phyloP scores from a whole-genome alignment of 35 echinoderm and acorn worm genomes.

The Amphiura filiformis region DNA sequence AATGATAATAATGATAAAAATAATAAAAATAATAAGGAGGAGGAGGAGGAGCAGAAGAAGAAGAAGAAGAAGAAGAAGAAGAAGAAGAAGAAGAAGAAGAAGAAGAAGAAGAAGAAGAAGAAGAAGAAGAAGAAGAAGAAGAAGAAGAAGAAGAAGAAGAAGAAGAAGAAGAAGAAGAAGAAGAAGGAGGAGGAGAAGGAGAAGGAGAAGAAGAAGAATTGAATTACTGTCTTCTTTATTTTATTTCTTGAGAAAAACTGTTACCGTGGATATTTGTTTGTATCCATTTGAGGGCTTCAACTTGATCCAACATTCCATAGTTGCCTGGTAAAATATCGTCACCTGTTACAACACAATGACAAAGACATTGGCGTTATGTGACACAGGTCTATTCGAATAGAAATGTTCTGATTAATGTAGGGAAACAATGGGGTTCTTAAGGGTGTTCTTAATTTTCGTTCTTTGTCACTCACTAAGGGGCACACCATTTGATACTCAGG shows the following conservation, averaged over 20 bases:
- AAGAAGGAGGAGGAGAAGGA: background rate
- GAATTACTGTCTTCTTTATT: background rate
- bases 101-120: background rate
- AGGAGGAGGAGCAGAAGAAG: too few species aligned
- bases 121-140: background rate
- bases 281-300: background rate
- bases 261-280: too few species aligned
- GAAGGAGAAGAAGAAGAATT: background rate
- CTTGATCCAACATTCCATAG: background rate
- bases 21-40: too few species aligned
- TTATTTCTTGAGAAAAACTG: background rate
- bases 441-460: too few species aligned
- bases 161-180: background rate
- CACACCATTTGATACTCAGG: too few species aligned
- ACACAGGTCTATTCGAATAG: too few species aligned
- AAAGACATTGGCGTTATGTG: too few species aligned
- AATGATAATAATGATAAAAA: too few species aligned
- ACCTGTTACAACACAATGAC: background rate
- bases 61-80: background rate
- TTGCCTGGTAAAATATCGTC: too few species aligned
- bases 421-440: too few species aligned
- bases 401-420: too few species aligned
- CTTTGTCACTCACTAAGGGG: too few species aligned
- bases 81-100: background rate
- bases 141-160: background rate